phyloP scores from a whole-genome alignment of 2,888 invertebrate species.

The Acronicta psi region DNA sequence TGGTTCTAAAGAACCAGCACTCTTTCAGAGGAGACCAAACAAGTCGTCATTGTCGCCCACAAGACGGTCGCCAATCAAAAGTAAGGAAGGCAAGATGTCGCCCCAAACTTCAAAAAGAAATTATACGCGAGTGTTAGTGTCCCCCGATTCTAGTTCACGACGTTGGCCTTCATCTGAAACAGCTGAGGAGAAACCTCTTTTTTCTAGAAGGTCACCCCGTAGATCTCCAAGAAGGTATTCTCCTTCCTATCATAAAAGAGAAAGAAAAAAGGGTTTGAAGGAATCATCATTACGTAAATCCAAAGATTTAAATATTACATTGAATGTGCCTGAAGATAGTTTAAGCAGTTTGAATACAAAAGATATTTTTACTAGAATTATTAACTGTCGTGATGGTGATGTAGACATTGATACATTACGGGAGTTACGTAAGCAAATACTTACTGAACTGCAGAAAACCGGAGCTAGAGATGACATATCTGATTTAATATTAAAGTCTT shows the following conservation, averaged over 20 bases:
- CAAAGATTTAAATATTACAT: slow-evolving; percentile 80
- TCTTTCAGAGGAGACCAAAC: slow-evolving; percentile 82
- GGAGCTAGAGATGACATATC: slow-evolving; percentile 83
- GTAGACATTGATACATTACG: slow-evolving; percentile 86
- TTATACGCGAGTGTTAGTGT: slow-evolving; percentile 80
- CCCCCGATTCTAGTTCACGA: slow-evolving; percentile 70
- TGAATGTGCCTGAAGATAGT: slow-evolving; percentile 83
- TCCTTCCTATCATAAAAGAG: slow-evolving; percentile 73
- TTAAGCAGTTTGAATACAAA: slow-evolving; percentile 78
- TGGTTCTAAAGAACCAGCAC: slow-evolving; percentile 80
- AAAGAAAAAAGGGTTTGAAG: slow-evolving; percentile 72
- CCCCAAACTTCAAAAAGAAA: slow-evolving; percentile 61
- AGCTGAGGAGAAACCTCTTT: slow-evolving; percentile 66
- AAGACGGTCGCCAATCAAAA: slow-evolving; percentile 41
- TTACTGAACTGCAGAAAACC: slow-evolving; percentile 83
- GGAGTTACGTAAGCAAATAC: slow-evolving; percentile 82
- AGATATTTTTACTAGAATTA: slow-evolving; percentile 82
- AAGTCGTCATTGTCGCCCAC: slow-evolving; percentile 59
- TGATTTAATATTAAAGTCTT: slow-evolving; percentile 82
- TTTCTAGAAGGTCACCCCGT: slow-evolving; percentile 71
- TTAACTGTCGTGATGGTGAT: slow-evolving; percentile 80
- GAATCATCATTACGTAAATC: slow-evolving; percentile 57
- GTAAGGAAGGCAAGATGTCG: slow-evolving; percentile 28
- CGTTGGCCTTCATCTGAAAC: slow-evolving; percentile 60
- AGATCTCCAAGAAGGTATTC: slow-evolving; percentile 68